A percentile compares a stretch with the other conserved stretches of the same genome.
phyloP scores from a whole-genome alignment of 2,888 invertebrate genomes.

The Andricus quercusramuli region DNA sequence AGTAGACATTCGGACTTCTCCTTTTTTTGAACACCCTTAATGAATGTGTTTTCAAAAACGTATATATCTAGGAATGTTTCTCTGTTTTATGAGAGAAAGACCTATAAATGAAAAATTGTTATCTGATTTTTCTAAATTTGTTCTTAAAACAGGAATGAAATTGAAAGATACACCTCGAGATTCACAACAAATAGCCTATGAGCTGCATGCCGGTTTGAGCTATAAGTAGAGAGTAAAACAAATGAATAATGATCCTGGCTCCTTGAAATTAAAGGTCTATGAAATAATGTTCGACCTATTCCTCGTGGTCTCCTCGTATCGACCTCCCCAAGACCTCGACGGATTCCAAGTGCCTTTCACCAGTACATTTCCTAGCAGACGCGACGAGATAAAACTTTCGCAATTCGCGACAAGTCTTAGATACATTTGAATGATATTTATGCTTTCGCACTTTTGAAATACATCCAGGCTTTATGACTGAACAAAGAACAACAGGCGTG shows the following conservation, averaged over 20 bases:
- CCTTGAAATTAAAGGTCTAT: conserved; percentile 40
- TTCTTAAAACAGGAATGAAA: neutral
- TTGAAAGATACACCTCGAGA: neutral
- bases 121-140: neutral
- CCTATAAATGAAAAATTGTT: too few species aligned
- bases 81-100: too few species aligned
- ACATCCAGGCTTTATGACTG: neutral
- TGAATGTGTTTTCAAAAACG: too few species aligned
- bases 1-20: too few species aligned
- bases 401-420: conserved; percentile 33
- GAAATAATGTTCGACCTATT: conserved; percentile 38
- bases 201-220: neutral
- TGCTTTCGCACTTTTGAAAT: neutral
- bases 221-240: conserved; percentile 5
- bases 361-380: conserved; percentile 35
- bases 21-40: too few species aligned
- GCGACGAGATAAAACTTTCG: conserved; percentile 32
- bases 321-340: conserved; percentile 40
- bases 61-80: too few species aligned
- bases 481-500: neutral
- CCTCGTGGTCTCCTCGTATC: conserved; percentile 21
- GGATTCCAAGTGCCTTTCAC: conserved; percentile 37
- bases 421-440: conserved; percentile 17
- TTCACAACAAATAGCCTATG: neutral
- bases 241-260: conserved; percentile 32